These are phyloP conservation scores for Thymelicus sylvestris DNA, from an alignment of 2,888 invertebrate species.

Conservation along the genomic window DNA sequence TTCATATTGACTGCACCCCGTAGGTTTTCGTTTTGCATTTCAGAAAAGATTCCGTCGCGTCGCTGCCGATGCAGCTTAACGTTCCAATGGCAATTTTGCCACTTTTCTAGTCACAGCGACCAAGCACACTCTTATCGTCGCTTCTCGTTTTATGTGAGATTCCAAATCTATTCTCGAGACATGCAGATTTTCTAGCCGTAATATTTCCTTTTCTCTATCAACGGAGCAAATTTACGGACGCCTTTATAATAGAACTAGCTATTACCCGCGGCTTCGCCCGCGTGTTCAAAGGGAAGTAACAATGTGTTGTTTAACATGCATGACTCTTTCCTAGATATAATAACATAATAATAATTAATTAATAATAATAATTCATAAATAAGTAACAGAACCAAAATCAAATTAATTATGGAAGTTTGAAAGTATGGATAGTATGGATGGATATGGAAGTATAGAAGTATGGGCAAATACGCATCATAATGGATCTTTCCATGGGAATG, in stretches of 20 bases:
- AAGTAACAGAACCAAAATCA: no score
- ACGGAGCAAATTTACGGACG: constrained; percentile 21
- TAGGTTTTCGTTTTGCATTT: constrained; percentile 18
- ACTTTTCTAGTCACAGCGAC: constrained; percentile 34
- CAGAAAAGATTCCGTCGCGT: constrained; percentile 19
- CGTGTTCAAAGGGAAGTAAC: no score
- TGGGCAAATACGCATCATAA: no score
- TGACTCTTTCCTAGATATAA: no score
- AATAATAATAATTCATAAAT: no score
- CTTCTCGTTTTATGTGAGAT: constrained; percentile 32
- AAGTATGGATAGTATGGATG: no score
- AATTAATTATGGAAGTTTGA: no score
- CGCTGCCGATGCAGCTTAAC: constrained; percentile 24
- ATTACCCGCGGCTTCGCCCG: no score
- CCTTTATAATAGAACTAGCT: constrained; percentile 31
- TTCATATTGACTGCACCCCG: neutral
- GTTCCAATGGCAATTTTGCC: constrained; percentile 36
- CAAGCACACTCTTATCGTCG: constrained; percentile 29
- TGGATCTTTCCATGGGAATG: no score
- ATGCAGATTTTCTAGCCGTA: constrained; percentile 33
- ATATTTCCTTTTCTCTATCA: constrained; percentile 29
- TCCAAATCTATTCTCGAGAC: constrained; percentile 34
- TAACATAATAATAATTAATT: no score
- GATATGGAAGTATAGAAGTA: no score
- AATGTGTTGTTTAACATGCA: no score